phyloP scores from a whole-genome alignment of 2,888 invertebrate genomes.

The Sericinus montela region DNA sequence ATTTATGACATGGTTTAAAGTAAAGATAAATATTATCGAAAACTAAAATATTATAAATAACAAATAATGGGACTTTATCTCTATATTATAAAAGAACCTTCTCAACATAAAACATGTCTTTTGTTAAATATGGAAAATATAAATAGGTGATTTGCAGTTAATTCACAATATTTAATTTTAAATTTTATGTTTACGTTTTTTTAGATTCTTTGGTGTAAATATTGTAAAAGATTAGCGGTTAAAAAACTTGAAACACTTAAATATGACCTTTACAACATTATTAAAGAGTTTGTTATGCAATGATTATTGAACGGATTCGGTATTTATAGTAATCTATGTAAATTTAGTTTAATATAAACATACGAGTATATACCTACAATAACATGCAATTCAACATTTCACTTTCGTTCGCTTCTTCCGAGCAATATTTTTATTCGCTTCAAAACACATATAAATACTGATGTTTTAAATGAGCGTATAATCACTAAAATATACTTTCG shows the following conservation, averaged over 20 bases:
- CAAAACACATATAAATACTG: neutral
- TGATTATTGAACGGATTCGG: neutral
- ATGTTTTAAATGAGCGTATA: neutral
- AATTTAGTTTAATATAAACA: neutral
- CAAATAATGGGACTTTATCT: too few relatives aligned
- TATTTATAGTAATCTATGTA: neutral
- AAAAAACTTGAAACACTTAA: conserved; percentile 2
- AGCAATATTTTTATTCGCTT: neutral
- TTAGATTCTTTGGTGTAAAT: neutral
- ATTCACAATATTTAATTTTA: too few relatives aligned
- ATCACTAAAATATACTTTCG: conserved; percentile 20
- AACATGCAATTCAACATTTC: conserved; percentile 1
- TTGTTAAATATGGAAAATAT: too few relatives aligned
- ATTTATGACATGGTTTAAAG: conserved; percentile 37
- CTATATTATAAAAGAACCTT: too few relatives aligned
- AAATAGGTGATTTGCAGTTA: too few relatives aligned
- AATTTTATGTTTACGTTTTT: neutral
- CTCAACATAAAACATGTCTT: too few relatives aligned
- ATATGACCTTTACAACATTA: conserved; percentile 12
- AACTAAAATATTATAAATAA: too few relatives aligned
- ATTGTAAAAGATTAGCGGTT: neutral
- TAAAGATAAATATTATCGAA: conserved; percentile 37
- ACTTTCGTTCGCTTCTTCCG: conserved; percentile 6
- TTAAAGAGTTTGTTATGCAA: conserved; percentile 12
- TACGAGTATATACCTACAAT: neutral